Evolutionary conservation across 2,797 vertebrate species (phyloP), one percentile per base, ranked within the genome.

Genomic region (Liparis tanakae): DNA sequence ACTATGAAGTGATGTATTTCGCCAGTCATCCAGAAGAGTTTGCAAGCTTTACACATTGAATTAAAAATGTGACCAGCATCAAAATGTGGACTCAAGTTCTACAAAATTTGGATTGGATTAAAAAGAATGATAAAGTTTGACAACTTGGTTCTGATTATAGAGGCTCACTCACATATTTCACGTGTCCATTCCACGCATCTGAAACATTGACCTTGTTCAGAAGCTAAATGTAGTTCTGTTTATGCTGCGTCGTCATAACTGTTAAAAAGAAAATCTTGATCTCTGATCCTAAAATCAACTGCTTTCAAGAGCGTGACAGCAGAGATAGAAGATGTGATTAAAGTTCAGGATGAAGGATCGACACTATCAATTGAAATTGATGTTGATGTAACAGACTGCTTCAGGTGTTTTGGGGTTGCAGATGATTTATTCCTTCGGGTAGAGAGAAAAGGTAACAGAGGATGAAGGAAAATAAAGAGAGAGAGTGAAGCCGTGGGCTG

Each of bases 301-400:
- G 4, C 33, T 59, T 51, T 54, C 14, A 61, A 65, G 9, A 70
- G 30, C 20, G 62, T 41, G 8, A 63, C n/a, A 22, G 54, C 34
- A 33, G 20, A 9, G 22, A n/a, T 18, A 33, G 22, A 56, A 4
- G 30, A 7, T 41, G 20, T 39, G 64, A 18, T 10, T 18, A 50
- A 37, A 44, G 20, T 37, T 58, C 36, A 50, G 39, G 15, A 70
- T 50, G 33, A 36, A 67, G 10, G 10, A 57, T 41, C 12, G 6
- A 33, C 48, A 53, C 15, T 30, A 13, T 50, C 46, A 46, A 7
- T 13, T 13, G 36, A 61, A 44, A 34, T 18, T 10, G 18, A 41
- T 44, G 37, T 25, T 8, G 4, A 30, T 30, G 25, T 30, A 30
- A 30, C 25, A 30, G 25, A 30, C 25, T 30, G 25, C 4, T 30